Conservation (phyloP, 2,113 vertebrate genomes). For the Ammodytes marinus region DNA sequence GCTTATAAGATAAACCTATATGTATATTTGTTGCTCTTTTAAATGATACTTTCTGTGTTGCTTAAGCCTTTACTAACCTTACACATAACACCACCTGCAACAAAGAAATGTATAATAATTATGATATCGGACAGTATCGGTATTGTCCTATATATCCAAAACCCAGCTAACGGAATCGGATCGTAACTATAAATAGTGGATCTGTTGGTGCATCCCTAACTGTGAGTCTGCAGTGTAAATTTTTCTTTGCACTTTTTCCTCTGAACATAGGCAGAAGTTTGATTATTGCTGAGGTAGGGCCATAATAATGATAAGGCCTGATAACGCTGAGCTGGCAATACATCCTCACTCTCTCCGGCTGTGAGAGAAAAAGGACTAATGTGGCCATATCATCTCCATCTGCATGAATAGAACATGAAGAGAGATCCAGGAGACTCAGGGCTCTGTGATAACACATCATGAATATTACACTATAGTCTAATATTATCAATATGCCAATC, state of each 20-base stretch:
- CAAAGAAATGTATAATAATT: no score
- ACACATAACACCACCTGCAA: no score
- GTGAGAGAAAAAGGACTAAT: conserved; percentile 35
- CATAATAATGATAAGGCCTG: conserved; percentile 5
- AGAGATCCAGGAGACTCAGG: conserved; percentile 10
- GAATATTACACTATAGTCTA: conserved; percentile 67
- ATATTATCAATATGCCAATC: conserved; percentile 67
- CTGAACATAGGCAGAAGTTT: conserved; percentile 1
- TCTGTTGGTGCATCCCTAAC: no score
- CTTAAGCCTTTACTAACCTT: no score
- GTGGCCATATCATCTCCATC: conserved; percentile 56
- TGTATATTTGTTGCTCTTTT: no score
- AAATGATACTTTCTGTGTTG: no score
- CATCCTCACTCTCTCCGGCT: conserved; percentile 22
- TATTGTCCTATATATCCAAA: no score
- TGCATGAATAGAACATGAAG: conserved; percentile 73
- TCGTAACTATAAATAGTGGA: no score
- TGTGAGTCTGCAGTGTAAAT: background rate
- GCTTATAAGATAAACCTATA: no score
- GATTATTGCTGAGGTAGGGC: conserved; percentile 39
- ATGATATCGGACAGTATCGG: no score
- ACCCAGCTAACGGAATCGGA: no score
- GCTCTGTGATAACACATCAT: conserved; percentile 63
- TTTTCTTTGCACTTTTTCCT: background rate
- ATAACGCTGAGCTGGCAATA: conserved; percentile 49